A percentile compares a stretch with the other conserved stretches of the same genome.
Evolutionary conservation across 2,113 vertebrate species (phyloP).

Genomic region (Chionodraco myersi): DNA sequence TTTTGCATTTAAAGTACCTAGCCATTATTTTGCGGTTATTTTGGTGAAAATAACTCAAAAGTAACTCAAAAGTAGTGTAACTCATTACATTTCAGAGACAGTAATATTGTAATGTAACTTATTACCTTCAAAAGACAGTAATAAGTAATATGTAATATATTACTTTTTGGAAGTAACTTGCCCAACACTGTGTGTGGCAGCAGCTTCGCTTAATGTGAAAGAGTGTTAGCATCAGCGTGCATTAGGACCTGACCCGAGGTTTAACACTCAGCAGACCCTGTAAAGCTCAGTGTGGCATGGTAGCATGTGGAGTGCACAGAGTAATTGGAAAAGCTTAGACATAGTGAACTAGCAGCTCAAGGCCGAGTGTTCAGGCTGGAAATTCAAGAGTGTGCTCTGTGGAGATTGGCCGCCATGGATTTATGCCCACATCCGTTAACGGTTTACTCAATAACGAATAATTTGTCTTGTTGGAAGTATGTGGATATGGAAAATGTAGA

Average conservation of each 20-base stretch:
- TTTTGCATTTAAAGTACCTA: too few relatives aligned
- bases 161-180: too few relatives aligned
- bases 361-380: slow-evolving; percentile 11
- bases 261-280: slow-evolving; percentile 25
- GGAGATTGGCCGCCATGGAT: too few relatives aligned
- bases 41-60: too few relatives aligned
- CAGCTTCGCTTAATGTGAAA: slow-evolving; percentile 12
- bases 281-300: slow-evolving; percentile 18
- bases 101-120: too few relatives aligned
- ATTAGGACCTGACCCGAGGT: slow-evolving; percentile 21
- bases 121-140: too few relatives aligned
- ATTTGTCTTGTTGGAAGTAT: background rate
- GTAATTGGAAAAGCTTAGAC: slow-evolving; percentile 36
- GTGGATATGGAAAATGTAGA: background rate
- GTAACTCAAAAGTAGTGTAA: too few relatives aligned
- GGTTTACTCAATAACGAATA: slow-evolving; percentile 1
- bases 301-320: slow-evolving; percentile 24
- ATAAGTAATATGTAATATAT: too few relatives aligned
- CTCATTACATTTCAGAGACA: too few relatives aligned
- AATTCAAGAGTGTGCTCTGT: background rate
- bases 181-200: slow-evolving; percentile 5
- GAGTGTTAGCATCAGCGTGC: background rate
- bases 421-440: slow-evolving; percentile 14
- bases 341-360: slow-evolving; percentile 10
- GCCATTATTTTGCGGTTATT: too few relatives aligned